Base-by-base conservation (phyloP, 2,888 invertebrate genomes). In the Cephus nigrinus region DNA sequence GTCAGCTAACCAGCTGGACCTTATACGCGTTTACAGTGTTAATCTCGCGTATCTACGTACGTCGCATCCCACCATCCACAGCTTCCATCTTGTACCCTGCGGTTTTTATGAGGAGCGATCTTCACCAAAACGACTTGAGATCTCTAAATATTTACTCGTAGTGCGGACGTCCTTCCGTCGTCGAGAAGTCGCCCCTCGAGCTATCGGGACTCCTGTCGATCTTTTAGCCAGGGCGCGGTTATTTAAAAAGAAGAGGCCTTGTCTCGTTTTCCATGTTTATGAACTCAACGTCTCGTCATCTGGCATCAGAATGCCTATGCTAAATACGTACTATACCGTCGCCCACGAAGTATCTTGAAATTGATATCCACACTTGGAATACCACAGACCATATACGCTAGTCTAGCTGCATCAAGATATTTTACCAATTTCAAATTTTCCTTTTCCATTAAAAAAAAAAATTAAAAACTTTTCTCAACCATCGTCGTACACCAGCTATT, bases 141-240 rank as follows among this genome's bases (percentile, higher is more conserved):
- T 88, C 84, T 89, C 87, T 86, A 88, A 87, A 90, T 89, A 90
- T 90, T 90, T 90, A 87, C 86, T 83, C 85, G 86, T 85, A 86
- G 87, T 84, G 85, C 87, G 87, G 86, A 88, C 86, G 87, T 88
- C 87, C 88, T 87, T 89, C 88, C 87, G 88, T 88, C 86, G 87
- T 87, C 80, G 80, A 76, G 68, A 30, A 40, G 15, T n/a, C 33
- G n/a, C 73, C 79, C 69, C 78, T 69, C 68, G 68, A 69, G 23
- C 55, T 55, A 55, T 55, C 55, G 55, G 55, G 23, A 23, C 55
- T 23, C 55, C 55, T 55, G 55, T 55, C 55, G 55, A 55, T 55
- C 55, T 55, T 55, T 15, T 15, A 55, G 55, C 55, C 55, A 55
- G 55, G 55, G 55, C 23, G 55, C 40, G 40, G 40, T 40, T 40